Evolutionary conservation across 2,888 invertebrate genomes (phyloP).

Genomic region (Lithophane ornitopus): DNA sequence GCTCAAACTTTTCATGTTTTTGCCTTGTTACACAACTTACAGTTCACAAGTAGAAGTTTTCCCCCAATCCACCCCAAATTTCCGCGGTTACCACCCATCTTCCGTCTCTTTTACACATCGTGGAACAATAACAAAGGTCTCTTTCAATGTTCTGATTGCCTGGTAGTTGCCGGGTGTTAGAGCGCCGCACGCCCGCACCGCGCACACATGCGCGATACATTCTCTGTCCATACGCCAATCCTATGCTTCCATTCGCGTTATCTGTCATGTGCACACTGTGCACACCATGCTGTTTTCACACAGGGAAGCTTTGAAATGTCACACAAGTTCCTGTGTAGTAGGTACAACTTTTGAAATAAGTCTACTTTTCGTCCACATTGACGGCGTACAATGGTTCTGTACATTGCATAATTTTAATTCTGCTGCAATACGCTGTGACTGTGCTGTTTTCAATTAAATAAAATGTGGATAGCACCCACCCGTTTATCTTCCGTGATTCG

Average conservation of each 20-base stretch:
- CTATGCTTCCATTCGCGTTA: constrained; percentile 66
- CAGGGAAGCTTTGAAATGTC: constrained; percentile 42
- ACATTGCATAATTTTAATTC: neutral
- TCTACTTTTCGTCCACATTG: neutral
- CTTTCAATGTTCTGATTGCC: constrained; percentile 74
- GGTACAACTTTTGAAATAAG: neutral
- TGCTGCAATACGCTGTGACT: neutral
- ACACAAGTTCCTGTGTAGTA: constrained; percentile 1
- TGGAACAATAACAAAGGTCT: constrained; percentile 59
- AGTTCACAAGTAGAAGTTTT: constrained; percentile 36
- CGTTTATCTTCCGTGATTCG: constrained; percentile 17
- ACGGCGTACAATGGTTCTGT: too few relatives aligned
- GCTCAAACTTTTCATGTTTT: constrained; percentile 13
- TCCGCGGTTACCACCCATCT: constrained; percentile 37
- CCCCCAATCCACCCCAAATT: constrained; percentile 42
- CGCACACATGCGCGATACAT: constrained; percentile 87
- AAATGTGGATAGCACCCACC: neutral
- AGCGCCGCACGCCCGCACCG: constrained; percentile 89
- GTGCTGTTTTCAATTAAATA: neutral
- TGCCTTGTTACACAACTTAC: constrained; percentile 7
- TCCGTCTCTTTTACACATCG: constrained; percentile 38
- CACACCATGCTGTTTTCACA: constrained; percentile 32
- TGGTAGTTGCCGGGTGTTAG: constrained; percentile 87
- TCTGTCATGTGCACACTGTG: constrained; percentile 39
- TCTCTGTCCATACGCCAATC: constrained; percentile 65